These are phyloP conservation scores for Gymnothorax reevesii DNA, from an alignment of 2,797 vertebrate genomes.

Conservation along the genomic window DNA sequence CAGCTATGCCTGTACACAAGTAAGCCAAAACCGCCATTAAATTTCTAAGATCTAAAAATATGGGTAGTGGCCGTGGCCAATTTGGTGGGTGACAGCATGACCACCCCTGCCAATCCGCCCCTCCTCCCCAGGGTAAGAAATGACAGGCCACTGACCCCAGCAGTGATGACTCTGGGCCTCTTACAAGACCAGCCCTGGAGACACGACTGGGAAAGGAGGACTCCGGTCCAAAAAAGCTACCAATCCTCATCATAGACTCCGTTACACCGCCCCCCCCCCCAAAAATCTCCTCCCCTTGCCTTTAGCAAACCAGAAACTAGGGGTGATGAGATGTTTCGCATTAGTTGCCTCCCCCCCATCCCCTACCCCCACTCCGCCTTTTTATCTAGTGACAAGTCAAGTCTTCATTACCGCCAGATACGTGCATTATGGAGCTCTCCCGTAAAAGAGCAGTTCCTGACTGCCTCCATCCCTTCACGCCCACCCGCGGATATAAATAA, in stretches of 20 bases:
- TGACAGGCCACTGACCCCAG: constrained; percentile 39
- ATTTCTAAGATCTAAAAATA: not conserved
- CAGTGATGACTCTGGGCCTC: not conserved
- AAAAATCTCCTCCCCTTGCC: not conserved
- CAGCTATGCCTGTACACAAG: not conserved
- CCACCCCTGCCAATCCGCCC: not conserved
- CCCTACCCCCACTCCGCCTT: not conserved
- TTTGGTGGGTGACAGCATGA: constrained; percentile 1
- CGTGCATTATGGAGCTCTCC: not conserved
- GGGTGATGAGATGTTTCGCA: not conserved
- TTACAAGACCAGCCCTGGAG: not conserved
- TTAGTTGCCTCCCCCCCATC: not conserved
- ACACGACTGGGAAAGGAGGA: not conserved
- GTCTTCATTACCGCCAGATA: not conserved
- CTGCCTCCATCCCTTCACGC: constrained; percentile 16
- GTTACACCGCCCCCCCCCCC: constrained; percentile 4
- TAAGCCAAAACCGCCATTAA: not conserved
- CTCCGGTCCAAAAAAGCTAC: no score
- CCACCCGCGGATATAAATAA: constrained; percentile 14
- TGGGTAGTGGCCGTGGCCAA: no score
- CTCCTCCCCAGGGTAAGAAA: constrained; percentile 35
- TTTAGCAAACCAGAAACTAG: not conserved
- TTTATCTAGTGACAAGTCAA: constrained; percentile 6
- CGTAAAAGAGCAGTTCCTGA: constrained; percentile 32
- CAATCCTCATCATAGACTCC: constrained; percentile 1